Percentiles rank a stretch among this genome's conserved stretches.
These are phyloP conservation scores for Lynx canadensis DNA, from an alignment of 2,113 vertebrate genomes.

Conservation along the genomic window DNA sequence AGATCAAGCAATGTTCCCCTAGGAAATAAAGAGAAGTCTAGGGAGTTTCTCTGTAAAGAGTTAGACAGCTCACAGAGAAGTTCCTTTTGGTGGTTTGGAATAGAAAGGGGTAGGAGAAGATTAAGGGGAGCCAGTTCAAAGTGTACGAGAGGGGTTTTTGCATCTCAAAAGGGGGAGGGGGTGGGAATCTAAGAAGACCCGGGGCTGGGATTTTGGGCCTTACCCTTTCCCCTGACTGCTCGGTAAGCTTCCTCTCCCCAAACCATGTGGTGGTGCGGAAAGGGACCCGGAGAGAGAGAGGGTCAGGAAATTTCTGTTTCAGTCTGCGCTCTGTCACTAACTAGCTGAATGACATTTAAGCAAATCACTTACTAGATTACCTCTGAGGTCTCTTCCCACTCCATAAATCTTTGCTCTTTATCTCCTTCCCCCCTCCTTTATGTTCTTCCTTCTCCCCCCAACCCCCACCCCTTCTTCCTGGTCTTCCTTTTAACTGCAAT, in stretches of 20 bases:
- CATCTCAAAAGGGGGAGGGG: conserved; percentile 71
- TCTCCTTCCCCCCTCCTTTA: conserved; percentile 57
- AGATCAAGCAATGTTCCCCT: conserved; percentile 44
- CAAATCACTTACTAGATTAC: conserved; percentile 78
- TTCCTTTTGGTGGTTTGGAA: conserved; percentile 52
- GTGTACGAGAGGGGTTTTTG: conserved; percentile 54
- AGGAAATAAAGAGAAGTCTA: conserved; percentile 72
- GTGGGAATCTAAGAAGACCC: background rate
- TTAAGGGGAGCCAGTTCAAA: conserved; percentile 64
- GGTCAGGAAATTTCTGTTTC: conserved; percentile 48
- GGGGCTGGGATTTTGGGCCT: conserved; percentile 39
- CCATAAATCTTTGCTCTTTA: conserved; percentile 77
- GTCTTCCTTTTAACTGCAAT: conserved; percentile 73
- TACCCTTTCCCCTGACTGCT: background rate
- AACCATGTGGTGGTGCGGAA: background rate
- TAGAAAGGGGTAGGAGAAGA: conserved; percentile 38
- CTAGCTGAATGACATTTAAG: conserved; percentile 71
- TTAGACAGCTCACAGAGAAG: conserved; percentile 40
- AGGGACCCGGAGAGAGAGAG: background rate
- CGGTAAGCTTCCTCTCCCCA: background rate
- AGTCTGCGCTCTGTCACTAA: conserved; percentile 73
- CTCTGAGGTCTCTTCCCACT: conserved; percentile 75
- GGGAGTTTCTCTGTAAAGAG: conserved; percentile 47
- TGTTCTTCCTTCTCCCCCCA: background rate
- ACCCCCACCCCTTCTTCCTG: background rate